Conservation (phyloP, 2,113 vertebrate genomes). For the Trichomycterus rosablanca region DNA sequence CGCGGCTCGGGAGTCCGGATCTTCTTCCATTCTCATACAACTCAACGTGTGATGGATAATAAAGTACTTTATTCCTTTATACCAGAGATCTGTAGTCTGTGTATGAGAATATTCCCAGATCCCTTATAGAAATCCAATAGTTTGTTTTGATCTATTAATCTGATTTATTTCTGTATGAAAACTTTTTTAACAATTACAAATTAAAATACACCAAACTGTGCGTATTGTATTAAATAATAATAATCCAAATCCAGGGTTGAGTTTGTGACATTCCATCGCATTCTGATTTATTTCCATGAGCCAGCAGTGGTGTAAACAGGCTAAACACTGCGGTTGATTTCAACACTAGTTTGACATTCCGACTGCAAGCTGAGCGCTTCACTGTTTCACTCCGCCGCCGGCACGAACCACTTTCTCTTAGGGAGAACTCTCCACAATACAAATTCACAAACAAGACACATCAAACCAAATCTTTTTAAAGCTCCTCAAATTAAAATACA, state of each 20-base stretch:
- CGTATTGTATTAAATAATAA: slow-evolving; percentile 1
- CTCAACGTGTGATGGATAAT: too few relatives aligned
- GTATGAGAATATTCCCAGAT: too few relatives aligned
- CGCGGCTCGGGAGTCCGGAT: slow-evolving; percentile 53
- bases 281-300: slow-evolving; percentile 7
- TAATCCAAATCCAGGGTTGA: neutral
- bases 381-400: neutral
- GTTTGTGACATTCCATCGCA: neutral
- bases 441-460: neutral
- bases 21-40: slow-evolving; percentile 69
- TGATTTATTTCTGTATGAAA: neutral
- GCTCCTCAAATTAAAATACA: too few relatives aligned
- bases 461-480: too few relatives aligned
- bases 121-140: too few relatives aligned
- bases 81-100: too few relatives aligned
- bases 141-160: too few relatives aligned
- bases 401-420: slow-evolving; percentile 18
- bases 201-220: too few relatives aligned
- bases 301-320: neutral
- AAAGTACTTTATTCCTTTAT: too few relatives aligned
- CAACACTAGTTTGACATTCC: slow-evolving; percentile 20
- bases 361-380: slow-evolving; percentile 5
- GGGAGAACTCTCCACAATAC: neutral
- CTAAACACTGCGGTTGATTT: neutral
- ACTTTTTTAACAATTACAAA: slow-evolving; percentile 1